Conservation (phyloP, 2,888 invertebrate genomes). For the Plemyria rubiginata region DNA sequence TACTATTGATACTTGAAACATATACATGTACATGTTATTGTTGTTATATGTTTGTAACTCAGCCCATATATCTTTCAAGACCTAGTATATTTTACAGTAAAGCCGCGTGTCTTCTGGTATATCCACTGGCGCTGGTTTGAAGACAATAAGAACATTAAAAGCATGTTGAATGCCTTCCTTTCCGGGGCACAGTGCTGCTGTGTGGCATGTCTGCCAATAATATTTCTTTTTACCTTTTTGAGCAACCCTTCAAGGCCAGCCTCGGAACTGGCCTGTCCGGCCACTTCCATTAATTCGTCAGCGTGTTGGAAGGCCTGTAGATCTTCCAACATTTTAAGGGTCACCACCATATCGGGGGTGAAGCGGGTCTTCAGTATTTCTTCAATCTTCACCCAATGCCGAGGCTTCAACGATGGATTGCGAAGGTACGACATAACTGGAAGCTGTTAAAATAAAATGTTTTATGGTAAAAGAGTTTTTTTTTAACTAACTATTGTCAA, state of each 20-base stretch:
- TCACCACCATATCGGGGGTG: constrained; percentile 87
- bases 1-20: no score
- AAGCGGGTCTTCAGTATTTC: constrained; percentile 89
- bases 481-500: no score
- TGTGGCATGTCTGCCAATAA: no score
- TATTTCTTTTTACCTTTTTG: constrained; percentile 85
- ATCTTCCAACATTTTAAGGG: constrained; percentile 88
- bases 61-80: no score
- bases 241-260: constrained; percentile 91
- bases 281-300: constrained; percentile 92
- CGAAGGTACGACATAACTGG: constrained; percentile 92
- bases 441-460: constrained; percentile 70
- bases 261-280: constrained; percentile 95
- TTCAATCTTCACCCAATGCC: constrained; percentile 95
- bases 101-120: no score
- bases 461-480: background rate
- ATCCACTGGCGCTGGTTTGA: no score
- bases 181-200: no score
- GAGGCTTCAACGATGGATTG: constrained; percentile 90
- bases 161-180: no score
- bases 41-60: no score
- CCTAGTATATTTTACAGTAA: no score
- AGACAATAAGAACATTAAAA: no score
- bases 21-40: no score
- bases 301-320: constrained; percentile 90